Percentiles rank a stretch among this genome's conserved stretches.
phyloP scores from a whole-genome alignment of 2,113 vertebrate species.

The Alaudala cheleensis region DNA sequence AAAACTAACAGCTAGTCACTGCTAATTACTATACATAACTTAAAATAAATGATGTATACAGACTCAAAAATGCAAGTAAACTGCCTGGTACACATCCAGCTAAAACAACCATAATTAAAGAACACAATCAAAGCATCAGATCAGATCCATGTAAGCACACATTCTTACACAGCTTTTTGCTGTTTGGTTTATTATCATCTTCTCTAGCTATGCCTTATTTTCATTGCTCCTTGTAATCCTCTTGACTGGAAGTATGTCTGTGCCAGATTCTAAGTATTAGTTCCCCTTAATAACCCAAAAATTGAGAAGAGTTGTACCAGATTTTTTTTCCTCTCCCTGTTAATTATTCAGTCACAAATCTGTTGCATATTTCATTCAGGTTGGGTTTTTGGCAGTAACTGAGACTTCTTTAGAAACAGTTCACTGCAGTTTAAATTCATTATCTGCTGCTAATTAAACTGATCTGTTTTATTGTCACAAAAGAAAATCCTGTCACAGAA shows the following conservation, averaged over 20 bases:
- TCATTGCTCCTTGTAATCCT: not conserved
- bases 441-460: slow-evolving; percentile 72
- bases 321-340: not conserved
- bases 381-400: slow-evolving; percentile 15
- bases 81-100: not conserved
- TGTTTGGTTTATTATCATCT: not conserved
- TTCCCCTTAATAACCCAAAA: not conserved
- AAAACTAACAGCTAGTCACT: not conserved
- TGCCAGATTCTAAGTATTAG: not conserved
- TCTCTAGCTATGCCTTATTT: not conserved
- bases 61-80: not conserved
- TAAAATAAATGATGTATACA: not conserved
- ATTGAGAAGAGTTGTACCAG: not conserved
- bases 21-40: not conserved
- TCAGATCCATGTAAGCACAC: not conserved
- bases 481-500: slow-evolving; percentile 70
- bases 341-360: slow-evolving; percentile 19
- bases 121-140: not conserved
- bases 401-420: slow-evolving; percentile 19
- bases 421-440: slow-evolving; percentile 60
- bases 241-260: not conserved
- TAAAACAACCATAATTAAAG: not conserved
- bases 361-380: not conserved
- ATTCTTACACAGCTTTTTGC: not conserved
- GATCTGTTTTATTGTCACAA: slow-evolving; percentile 55